Evolutionary conservation across 1,140 invertebrate genomes (phyloP), one percentile per base, ranked within the genome.

Genomic region (Trichogramma pretiosum): DNA sequence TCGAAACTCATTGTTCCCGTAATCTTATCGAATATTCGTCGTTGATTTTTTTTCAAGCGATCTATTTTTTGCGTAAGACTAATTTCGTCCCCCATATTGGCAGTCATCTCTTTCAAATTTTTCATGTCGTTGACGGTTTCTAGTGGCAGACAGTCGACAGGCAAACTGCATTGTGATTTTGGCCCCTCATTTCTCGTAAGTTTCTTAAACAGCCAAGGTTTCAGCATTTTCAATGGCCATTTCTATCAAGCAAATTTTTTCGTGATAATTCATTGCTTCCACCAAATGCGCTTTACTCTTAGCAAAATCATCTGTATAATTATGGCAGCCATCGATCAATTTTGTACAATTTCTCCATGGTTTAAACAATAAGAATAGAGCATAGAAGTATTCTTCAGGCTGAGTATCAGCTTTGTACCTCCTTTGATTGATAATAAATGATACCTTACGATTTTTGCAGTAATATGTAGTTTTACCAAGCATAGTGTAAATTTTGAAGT

Each of bases 381-480:
- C 21, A 51, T 42, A 52, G 52, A 34, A 55, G 19, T 51, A 56
- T 38, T 47, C 36, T 43, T 57, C 55, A 17, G 50, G 57, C 34
- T 55, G 26, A 32, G 18, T 47, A 17, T 54, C 39, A 30, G 36
- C 16, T 45, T 52, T 57, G 39, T 50, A 50, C 40, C 32, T 55
- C 28, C 45, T 52, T 36, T 58, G 54, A 48, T 56, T 58, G 8
- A 59, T 46, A 36, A 59, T 26, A 48, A 38, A 56, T 11, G 22
- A 21, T n/a, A 37, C 19, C 36, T 49, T 36, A 52, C 48, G 46
- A 55, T 52, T 53, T 28, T 52, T 58, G 13, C 52, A 41, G 39
- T 38, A 58, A n/a, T 16, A n/a, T 16, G 17, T 22, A 7, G 7
- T 30, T 13, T 30, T 8, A 30, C 13, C 14, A 35, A 23, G 24